Evolutionary conservation across 2,797 vertebrate species (phyloP).

Genomic region (Lemur catta): DNA sequence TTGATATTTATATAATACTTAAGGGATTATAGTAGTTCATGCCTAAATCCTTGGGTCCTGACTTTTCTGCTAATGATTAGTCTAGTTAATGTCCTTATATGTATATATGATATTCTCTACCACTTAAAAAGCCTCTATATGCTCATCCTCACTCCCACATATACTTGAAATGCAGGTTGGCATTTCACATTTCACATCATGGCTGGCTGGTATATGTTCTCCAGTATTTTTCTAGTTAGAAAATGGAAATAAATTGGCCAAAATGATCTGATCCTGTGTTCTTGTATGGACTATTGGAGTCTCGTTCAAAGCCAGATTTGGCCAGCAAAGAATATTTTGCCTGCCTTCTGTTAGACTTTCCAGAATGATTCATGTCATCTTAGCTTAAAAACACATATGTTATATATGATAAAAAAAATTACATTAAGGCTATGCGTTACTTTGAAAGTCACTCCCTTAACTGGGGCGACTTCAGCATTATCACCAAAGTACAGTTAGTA

Average conservation of each 20-base stretch:
- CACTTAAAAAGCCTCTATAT: neutral
- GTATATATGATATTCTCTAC: neutral
- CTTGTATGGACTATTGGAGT: neutral
- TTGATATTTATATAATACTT: neutral
- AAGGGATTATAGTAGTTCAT: neutral
- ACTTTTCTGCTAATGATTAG: neutral
- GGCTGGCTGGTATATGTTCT: neutral
- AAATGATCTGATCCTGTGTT: neutral
- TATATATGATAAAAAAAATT: constrained; percentile 16
- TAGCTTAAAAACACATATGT: constrained; percentile 2
- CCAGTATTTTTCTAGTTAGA: neutral
- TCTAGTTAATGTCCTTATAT: neutral
- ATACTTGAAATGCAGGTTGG: neutral
- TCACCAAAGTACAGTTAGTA: constrained; percentile 32
- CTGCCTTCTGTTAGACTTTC: constrained; percentile 31
- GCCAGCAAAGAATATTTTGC: constrained; percentile 37
- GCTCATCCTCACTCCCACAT: neutral
- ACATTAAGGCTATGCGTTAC: neutral
- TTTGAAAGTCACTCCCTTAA: constrained; percentile 35
- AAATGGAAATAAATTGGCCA: constrained; percentile 24
- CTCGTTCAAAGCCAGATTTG: constrained; percentile 45
- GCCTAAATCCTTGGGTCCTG: neutral
- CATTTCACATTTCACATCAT: neutral
- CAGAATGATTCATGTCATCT: constrained; percentile 36
- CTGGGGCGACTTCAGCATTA: neutral